These are phyloP conservation scores for Cossypha dichroa DNA, from an alignment of 2,797 vertebrate genomes.

Conservation along the genomic window DNA sequence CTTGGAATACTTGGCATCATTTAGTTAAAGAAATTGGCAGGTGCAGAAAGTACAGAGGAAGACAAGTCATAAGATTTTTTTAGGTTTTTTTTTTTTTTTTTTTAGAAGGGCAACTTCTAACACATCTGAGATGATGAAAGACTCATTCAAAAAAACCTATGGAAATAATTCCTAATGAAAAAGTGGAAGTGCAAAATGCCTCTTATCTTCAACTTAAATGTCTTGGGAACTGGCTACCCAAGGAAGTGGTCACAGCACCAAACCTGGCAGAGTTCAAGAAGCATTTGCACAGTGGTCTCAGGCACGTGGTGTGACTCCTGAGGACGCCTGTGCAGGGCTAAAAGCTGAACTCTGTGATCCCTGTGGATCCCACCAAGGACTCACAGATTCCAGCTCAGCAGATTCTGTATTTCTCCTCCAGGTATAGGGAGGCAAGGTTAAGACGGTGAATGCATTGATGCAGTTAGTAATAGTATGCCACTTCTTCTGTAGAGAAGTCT, in stretches of 20 bases:
- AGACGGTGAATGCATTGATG: background rate
- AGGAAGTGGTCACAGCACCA: background rate
- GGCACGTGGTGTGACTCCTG: background rate
- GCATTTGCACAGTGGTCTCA: background rate
- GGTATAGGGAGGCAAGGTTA: background rate
- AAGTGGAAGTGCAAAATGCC: background rate
- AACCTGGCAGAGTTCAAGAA: background rate
- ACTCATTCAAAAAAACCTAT: background rate
- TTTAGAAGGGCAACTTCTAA: background rate
- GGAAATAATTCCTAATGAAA: background rate
- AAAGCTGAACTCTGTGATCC: background rate
- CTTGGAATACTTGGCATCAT: background rate
- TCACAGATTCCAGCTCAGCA: background rate
- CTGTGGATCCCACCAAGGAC: background rate
- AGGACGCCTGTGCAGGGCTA: background rate
- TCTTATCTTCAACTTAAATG: background rate
- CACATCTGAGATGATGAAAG: background rate
- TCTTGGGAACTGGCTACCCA: background rate
- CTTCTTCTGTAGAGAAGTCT: background rate
- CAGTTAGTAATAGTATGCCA: background rate
- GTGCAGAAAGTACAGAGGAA: background rate
- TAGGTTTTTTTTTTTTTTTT: background rate
- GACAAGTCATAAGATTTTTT: background rate
- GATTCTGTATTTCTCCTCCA: background rate
- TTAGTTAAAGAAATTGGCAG: background rate